phyloP scores from a whole-genome alignment of 2,888 invertebrate species.

The Ectropis crepuscularia region DNA sequence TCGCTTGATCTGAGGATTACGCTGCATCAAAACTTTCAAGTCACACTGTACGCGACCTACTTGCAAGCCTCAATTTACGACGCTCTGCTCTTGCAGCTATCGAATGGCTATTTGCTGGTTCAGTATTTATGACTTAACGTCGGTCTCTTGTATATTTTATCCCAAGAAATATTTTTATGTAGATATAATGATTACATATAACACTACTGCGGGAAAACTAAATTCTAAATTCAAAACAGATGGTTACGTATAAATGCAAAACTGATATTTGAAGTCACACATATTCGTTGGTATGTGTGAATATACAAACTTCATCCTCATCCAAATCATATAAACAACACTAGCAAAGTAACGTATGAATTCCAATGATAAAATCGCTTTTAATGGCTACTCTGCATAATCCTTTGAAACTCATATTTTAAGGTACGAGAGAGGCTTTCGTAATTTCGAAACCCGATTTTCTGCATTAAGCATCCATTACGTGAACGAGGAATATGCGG shows the following conservation, averaged over 20 bases:
- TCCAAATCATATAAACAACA: background rate
- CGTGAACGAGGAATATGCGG: slow-evolving; percentile 40
- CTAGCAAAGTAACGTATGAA: slow-evolving; percentile 5
- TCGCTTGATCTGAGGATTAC: slow-evolving; percentile 30
- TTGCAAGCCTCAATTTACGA: slow-evolving; percentile 4
- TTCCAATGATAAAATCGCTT: slow-evolving; percentile 17
- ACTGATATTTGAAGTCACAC: too few relatives aligned
- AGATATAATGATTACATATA: background rate
- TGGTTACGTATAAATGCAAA: too few relatives aligned
- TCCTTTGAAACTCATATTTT: slow-evolving; percentile 26
- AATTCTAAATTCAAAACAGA: too few relatives aligned
- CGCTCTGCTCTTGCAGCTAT: slow-evolving; percentile 3
- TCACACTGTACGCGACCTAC: slow-evolving; percentile 18
- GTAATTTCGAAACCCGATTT: slow-evolving; percentile 37
- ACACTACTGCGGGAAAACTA: background rate
- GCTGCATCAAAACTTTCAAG: slow-evolving; percentile 29
- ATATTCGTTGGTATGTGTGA: background rate
- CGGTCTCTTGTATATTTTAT: slow-evolving; percentile 1
- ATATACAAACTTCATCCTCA: slow-evolving; percentile 1
- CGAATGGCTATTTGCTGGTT: slow-evolving; percentile 4
- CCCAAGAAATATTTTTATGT: background rate
- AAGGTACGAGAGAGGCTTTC: slow-evolving; percentile 27
- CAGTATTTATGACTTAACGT: background rate
- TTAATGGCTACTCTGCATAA: slow-evolving; percentile 20
- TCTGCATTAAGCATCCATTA: slow-evolving; percentile 50